Conservation (phyloP, 2,888 invertebrate species). For the Pyrrhosoma nymphula region DNA sequence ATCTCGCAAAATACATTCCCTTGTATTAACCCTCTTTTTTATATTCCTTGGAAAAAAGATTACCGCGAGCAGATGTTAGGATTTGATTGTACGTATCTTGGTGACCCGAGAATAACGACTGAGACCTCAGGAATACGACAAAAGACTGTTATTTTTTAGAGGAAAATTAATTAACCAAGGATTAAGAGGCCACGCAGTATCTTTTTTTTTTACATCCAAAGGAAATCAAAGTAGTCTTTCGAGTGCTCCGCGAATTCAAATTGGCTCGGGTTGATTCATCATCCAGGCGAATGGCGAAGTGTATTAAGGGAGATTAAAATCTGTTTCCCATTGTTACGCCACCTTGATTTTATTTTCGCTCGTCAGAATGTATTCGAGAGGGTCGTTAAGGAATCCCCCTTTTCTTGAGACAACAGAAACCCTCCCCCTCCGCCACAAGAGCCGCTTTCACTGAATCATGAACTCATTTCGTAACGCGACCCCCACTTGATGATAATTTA, state of each 20-base stretch:
- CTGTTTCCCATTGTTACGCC: slow-evolving; percentile 60
- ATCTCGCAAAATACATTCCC: neutral
- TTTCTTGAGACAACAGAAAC: neutral
- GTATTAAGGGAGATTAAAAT: slow-evolving; percentile 61
- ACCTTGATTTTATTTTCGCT: slow-evolving; percentile 52
- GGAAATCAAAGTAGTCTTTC: slow-evolving; percentile 17
- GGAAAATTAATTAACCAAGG: slow-evolving; percentile 25
- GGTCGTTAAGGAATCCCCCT: slow-evolving; percentile 39
- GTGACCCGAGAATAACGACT: neutral
- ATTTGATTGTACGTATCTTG: neutral
- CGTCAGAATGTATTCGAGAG: slow-evolving; percentile 20
- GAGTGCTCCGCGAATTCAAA: slow-evolving; percentile 30
- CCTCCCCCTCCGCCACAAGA: neutral
- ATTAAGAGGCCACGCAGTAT: neutral
- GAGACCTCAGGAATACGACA: neutral
- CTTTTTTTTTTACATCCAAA: slow-evolving; percentile 10
- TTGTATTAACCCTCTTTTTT: neutral
- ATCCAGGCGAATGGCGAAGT: neutral
- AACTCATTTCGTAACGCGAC: slow-evolving; percentile 50
- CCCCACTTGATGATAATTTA: slow-evolving; percentile 47
- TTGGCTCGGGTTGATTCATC: neutral
- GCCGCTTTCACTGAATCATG: slow-evolving; percentile 62
- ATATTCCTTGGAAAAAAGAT: neutral
- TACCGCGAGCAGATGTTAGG: neutral
- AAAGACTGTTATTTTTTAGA: neutral